Percentiles rank a stretch among this genome's conserved stretches.
These are phyloP conservation scores for Alsophila aescularia DNA, from an alignment of 2,888 invertebrate genomes.

Conservation along the genomic window DNA sequence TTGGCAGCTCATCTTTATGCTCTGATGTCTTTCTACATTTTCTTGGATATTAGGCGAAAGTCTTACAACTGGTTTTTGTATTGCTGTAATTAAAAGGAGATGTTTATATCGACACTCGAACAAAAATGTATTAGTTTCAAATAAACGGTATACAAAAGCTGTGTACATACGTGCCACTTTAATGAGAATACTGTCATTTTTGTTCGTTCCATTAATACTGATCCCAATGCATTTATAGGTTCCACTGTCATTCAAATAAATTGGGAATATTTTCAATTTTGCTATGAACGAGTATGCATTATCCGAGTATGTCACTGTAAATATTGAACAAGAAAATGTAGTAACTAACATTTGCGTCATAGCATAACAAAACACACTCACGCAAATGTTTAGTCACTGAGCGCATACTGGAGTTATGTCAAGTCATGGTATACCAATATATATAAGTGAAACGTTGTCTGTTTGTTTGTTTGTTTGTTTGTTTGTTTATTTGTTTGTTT, in stretches of 20 bases:
- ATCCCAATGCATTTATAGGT: slow-evolving; percentile 59
- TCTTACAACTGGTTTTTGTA: slow-evolving; percentile 46
- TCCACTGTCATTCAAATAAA: slow-evolving; percentile 55
- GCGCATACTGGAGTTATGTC: too few relatives aligned
- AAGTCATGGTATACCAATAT: too few relatives aligned
- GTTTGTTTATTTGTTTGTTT: too few relatives aligned
- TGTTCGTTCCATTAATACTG: slow-evolving; percentile 37
- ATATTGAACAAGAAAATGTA: slow-evolving; percentile 18
- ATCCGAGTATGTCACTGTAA: slow-evolving; percentile 48
- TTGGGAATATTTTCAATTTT: slow-evolving; percentile 54
- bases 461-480: too few relatives aligned
- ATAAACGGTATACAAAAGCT: background rate
- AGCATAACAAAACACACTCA: background rate
- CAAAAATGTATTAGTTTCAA: too few relatives aligned
- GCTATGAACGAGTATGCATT: slow-evolving; percentile 59
- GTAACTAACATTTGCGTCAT: slow-evolving; percentile 2
- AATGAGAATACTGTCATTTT: slow-evolving; percentile 47
- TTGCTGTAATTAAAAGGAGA: slow-evolving; percentile 42
- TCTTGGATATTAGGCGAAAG: slow-evolving; percentile 46
- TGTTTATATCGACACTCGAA: background rate
- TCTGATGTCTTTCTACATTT: slow-evolving; percentile 50
- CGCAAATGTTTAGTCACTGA: too few relatives aligned
- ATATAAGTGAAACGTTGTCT: too few relatives aligned
- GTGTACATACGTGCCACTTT: slow-evolving; percentile 58
- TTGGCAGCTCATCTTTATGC: slow-evolving; percentile 75